Evolutionary conservation across 2,797 vertebrate species (phyloP), one percentile per base, ranked within the genome.

Genomic region (Halcyon chelicuti): DNA sequence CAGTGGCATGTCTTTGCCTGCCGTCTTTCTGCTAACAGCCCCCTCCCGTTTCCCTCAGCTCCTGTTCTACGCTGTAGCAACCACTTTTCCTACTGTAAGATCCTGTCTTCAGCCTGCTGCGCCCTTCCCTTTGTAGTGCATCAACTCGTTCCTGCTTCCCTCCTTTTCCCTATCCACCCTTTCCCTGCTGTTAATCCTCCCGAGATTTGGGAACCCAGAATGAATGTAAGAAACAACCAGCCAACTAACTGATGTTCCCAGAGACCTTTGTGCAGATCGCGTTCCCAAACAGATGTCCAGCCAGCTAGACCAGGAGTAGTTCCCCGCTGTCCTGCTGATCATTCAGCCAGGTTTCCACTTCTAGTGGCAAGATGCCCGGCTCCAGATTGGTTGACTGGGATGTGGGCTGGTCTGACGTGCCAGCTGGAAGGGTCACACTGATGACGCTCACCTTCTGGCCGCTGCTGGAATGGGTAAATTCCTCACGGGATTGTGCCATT

Each of bases 381-480:
- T 84, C 19, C 63, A 55, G 39, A 35, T 68, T 0, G 0, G 8
- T 39, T 73, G 28, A 40, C 25, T 12, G 33, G 26, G 13, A 31
- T 10, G 4, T 80, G 68, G 68, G 47, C n/a, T 37, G 42, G 16
- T 63, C 47, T 77, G 37, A 49, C 0, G 1, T 14, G 3, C 55
- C 21, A 29, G 18, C 40, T 74, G 58, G 52, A 75, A 78, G 83
- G 70, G 66, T 84, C 66, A 58, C 14, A 29, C 26, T 65, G 62
- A 46, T 0, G 5, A 18, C 52, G 37, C 46, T 87, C 4, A 21
- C 66, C 31, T 71, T 90, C 90, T 92, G 44, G 19, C 66, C 31
- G 9, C 33, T 39, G 25, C 20, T 81, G 60, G 51, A 73, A 66
- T 0, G 1, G 47, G 35, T 76, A 19, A 51, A 46, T 66, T 86